Evolutionary conservation across 2,797 vertebrate species (phyloP).

Genomic region (Gastrophryne carolinensis): DNA sequence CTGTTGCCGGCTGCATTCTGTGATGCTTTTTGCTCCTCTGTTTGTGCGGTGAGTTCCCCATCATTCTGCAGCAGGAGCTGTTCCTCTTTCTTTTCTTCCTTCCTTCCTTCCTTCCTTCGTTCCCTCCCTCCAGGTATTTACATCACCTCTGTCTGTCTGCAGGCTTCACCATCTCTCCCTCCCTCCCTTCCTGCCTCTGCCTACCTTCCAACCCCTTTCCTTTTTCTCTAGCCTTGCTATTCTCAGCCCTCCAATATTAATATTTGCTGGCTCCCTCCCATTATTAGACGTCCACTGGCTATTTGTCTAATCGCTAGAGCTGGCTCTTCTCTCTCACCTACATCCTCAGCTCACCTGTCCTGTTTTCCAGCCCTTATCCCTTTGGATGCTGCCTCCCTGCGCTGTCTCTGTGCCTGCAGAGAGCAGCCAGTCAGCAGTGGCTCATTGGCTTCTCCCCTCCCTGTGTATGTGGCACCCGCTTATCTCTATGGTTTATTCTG

Average conservation of each 20-base stretch:
- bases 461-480: conserved; percentile 15
- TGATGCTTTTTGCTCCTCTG: conserved; percentile 51
- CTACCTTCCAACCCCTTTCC: background rate
- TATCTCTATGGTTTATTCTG: conserved; percentile 44
- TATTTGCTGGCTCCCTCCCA: background rate
- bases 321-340: background rate
- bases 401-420: background rate
- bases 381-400: background rate
- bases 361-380: background rate
- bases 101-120: background rate
- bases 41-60: conserved; percentile 53
- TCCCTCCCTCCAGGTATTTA: conserved; percentile 49
- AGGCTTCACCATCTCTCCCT: conserved; percentile 42
- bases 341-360: background rate
- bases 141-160: conserved; percentile 50
- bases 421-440: conserved; percentile 26
- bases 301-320: no score
- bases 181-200: background rate
- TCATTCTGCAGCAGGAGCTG: conserved; percentile 50
- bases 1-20: conserved; percentile 52
- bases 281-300: no score
- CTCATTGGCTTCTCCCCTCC: conserved; percentile 22
- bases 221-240: background rate
- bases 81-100: conserved; percentile 30
- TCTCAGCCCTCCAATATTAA: conserved; percentile 7